phyloP scores from a whole-genome alignment of 1,140 invertebrate genomes.

The Bombyx mori region ASM3026992v2 NC_085123.1:9997501-9998000 shows the following conservation, averaged over 20 bases:
- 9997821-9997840: conserved; percentile 37
- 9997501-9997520: conserved; percentile 38
- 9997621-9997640: conserved; percentile 33
- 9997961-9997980: conserved; percentile 47
- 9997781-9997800: conserved; percentile 52
- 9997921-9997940: conserved; percentile 48
- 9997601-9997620: conserved; percentile 35
- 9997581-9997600: conserved; percentile 39
- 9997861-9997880: conserved; percentile 48
- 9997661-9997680: conserved; percentile 45
- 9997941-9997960: conserved; percentile 48
- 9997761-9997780: conserved; percentile 54
- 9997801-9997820: conserved; percentile 57
- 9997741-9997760: conserved; percentile 47
- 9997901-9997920: conserved; percentile 48
- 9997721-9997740: conserved; percentile 28
- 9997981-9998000: conserved; percentile 62
- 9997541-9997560: conserved; percentile 56
- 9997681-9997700: conserved; percentile 51
- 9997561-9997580: conserved; percentile 42
- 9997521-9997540: conserved; percentile 33
- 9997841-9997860: conserved; percentile 17
- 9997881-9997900: conserved; percentile 53
- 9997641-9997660: conserved; percentile 54
- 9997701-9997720: conserved; percentile 51